Conservation (phyloP, 2,113 vertebrate species). For the Heteronetta atricapilla region DNA sequence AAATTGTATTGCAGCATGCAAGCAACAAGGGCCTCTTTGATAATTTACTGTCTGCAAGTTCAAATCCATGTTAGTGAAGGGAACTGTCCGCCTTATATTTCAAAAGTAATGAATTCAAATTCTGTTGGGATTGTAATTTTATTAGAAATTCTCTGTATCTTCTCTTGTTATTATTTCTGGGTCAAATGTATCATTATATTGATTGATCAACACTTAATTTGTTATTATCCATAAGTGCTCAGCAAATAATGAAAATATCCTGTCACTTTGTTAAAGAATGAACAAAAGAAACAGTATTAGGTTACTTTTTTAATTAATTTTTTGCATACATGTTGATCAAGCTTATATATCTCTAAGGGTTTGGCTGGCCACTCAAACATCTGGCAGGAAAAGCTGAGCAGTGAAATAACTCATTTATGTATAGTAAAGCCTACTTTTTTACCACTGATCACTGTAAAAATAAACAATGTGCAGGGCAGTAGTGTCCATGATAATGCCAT, state of each 20-base stretch:
- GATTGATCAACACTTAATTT: constrained; percentile 59
- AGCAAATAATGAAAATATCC: constrained; percentile 51
- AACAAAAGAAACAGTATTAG: background rate
- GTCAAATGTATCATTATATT: constrained; percentile 60
- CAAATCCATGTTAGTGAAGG: constrained; percentile 46
- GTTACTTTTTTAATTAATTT: constrained; percentile 17
- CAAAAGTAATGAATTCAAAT: constrained; percentile 65
- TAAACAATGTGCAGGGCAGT: background rate
- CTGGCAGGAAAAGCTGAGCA: background rate
- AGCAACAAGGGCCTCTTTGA: constrained; percentile 40
- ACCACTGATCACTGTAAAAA: background rate
- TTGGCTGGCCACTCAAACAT: constrained; percentile 16
- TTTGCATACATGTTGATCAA: constrained; percentile 20
- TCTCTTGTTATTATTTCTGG: constrained; percentile 55
- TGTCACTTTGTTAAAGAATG: constrained; percentile 8
- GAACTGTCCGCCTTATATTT: constrained; percentile 54
- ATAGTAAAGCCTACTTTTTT: background rate
- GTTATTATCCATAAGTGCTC: constrained; percentile 45
- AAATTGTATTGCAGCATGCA: constrained; percentile 42
- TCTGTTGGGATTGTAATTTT: constrained; percentile 65
- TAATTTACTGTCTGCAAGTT: constrained; percentile 62
- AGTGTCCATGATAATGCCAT: background rate
- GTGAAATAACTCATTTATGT: background rate
- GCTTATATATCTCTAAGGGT: background rate
- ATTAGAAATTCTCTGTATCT: constrained; percentile 52